Base-by-base conservation (phyloP, 1,140 invertebrate species). In the Pissodes strobi region DNA sequence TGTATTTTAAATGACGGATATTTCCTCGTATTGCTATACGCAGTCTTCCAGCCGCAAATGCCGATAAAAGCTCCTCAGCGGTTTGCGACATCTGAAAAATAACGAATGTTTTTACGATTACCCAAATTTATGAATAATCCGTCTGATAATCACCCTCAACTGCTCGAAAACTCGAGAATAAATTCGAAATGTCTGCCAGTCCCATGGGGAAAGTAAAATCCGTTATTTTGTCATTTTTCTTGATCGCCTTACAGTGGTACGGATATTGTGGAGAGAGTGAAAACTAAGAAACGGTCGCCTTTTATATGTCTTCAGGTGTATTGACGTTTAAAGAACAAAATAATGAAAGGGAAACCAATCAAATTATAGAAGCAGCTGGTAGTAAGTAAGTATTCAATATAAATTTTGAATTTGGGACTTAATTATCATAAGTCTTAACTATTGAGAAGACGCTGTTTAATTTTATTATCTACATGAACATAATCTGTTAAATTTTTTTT, bases 121-220 rank as follows among this genome's bases (percentile, higher is more conserved):
- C 56, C 56, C 56, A 59, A 59, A 59, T 59, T 59, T 59, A 59
- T 59, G 56, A 59, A 59, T 59, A 59, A 59, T 59, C 56, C 56
- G 56, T 59, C 56, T 48, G 56, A 59, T 59, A 59, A 59, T 59
- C 56, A 46, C 38, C 38, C 56, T 45, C 56, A 41, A 43, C 41
- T 41, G 39, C 39, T 59, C 23, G 56, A 30, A 17, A 59, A 46
- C 23, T 22, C 15, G 56, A 6, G 41, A 59, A 59, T 59, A 59
- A 59, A 46, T 59, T 59, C 21, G n/a, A 17, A 34, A 43, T 12
- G 37, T 13, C 21, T 23, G 41, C 2, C 25, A 6, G 23, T n/a
- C 43, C 43, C 56, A 4, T 59, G 13, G 51, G 27, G 27, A 38
- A 37, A 37, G 27, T 53, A 12, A 37, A 37, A 53, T 8, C 51